Evolutionary conservation across 2,888 invertebrate species (phyloP).

Genomic region (Oegoconia quadripuncta): DNA sequence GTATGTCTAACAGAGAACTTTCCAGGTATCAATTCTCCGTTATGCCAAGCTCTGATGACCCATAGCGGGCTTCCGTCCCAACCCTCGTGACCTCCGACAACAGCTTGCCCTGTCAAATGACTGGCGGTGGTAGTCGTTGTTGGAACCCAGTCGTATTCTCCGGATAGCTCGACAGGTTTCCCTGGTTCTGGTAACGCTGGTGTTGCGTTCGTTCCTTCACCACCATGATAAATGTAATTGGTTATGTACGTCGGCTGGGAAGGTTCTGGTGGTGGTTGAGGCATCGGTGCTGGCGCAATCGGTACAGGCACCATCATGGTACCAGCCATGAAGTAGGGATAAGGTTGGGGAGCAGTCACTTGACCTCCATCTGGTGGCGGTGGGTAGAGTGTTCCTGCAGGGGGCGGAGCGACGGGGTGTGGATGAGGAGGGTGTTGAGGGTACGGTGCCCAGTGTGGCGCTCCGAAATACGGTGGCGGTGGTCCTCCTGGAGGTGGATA

Average conservation of each 20-base stretch:
- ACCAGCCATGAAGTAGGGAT: conserved; percentile 59
- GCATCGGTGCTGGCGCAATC: conserved; percentile 32
- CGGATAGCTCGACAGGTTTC: conserved; percentile 53
- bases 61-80: conserved; percentile 73
- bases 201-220: conserved; percentile 35
- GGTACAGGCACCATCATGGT: conserved; percentile 60
- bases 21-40: conserved; percentile 69
- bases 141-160: conserved; percentile 66
- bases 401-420: conserved; percentile 18
- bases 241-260: conserved; percentile 60
- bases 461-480: conserved; percentile 41
- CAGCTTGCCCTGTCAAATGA: conserved; percentile 55
- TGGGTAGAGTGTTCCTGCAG: conserved; percentile 20
- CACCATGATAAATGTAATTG: conserved; percentile 64
- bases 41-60: conserved; percentile 68
- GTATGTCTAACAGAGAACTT: conserved; percentile 67
- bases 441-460: conserved; percentile 30
- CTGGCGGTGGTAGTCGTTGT: conserved; percentile 56
- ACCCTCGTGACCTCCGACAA: conserved; percentile 68
- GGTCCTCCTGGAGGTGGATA: conserved; percentile 39
- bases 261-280: conserved; percentile 23
- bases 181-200: conserved; percentile 26
- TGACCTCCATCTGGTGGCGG: conserved; percentile 26
- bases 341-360: conserved; percentile 28
- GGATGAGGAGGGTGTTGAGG: conserved; percentile 18